Percentiles rank a stretch among this genome's conserved stretches.
phyloP scores from a whole-genome alignment of 1,140 invertebrate genomes.

The Drosophila kanapiae region DNA sequence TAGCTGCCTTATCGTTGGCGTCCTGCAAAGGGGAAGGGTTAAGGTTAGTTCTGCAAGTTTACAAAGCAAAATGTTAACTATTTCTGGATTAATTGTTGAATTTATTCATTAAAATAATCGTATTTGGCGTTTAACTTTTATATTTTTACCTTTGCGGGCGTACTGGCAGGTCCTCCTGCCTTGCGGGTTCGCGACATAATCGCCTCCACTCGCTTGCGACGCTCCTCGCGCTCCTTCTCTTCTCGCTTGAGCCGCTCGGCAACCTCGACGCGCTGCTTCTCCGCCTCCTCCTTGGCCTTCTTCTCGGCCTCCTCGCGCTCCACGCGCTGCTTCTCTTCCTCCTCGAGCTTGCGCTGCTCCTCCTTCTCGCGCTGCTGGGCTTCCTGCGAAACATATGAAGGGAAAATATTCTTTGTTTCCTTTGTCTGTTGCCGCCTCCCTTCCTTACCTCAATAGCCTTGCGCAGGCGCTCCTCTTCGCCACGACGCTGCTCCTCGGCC shows the following conservation, averaged over 20 bases:
- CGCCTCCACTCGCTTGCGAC: constrained; percentile 92
- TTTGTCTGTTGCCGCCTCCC: neutral
- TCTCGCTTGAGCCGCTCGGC: constrained; percentile 91
- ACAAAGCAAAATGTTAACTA: too few relatives aligned
- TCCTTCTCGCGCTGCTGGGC: constrained; percentile 89
- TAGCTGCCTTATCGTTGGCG: constrained; percentile 81
- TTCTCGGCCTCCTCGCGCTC: constrained; percentile 92
- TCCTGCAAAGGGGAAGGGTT: constrained; percentile 38
- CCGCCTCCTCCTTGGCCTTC: constrained; percentile 91
- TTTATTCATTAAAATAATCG: too few relatives aligned
- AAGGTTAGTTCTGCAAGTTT: too few relatives aligned
- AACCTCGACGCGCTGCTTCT: constrained; percentile 91
- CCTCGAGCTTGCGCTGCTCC: constrained; percentile 87
- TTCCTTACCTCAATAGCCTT: constrained; percentile 89
- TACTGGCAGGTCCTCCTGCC: constrained; percentile 78
- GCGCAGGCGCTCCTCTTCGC: constrained; percentile 91
- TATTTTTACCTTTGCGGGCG: constrained; percentile 83
- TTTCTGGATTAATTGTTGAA: too few relatives aligned
- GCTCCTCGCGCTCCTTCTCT: constrained; percentile 91
- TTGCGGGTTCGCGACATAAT: constrained; percentile 93
- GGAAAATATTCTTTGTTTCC: neutral
- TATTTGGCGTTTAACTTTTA: neutral
- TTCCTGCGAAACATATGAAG: constrained; percentile 82
- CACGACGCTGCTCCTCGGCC: constrained; percentile 89
- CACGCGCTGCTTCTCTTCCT: constrained; percentile 89